Evolutionary conservation across 2,797 vertebrate species (phyloP), one percentile per base, ranked within the genome.

Genomic region (Gymnothorax reevesii): DNA sequence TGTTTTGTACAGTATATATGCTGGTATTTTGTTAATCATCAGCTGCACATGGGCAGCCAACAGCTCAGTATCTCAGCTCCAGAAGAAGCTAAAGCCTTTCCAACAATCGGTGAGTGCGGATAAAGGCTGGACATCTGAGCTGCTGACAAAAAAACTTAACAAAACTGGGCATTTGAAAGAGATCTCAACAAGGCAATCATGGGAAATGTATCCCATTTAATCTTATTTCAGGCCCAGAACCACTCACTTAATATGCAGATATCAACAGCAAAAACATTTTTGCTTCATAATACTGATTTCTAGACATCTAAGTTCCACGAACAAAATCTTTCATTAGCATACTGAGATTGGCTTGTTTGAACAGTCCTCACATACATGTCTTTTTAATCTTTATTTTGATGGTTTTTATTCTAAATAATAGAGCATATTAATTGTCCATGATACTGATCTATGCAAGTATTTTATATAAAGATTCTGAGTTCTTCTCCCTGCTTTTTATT

Each of bases 81-180:
- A 54, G 77, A 80, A 22, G 20, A 80, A 9, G 52, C 52, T 55
- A 27, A 57, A 12, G 82, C n/a, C 1, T 4, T 33, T 27, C 55
- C 82, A 57, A 27, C 82, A 60, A 33, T 59, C 82, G 57, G 82
- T 57, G 27, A 17, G 60, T n/a, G 4, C 13, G 15, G 8, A 59
- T 80, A 54, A 83, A 25, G 60, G 82, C 82, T 27, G n/a, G 55
- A n/a, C 82, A 13, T 25, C 55, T 27, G 54, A 33, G 57, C 13
- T 33, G 17, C 82, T 83, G 82, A 55, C 77, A 80, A 55, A 80
- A 80, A n/a, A 49, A 80, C 77, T 80, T 49, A 59, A 25, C 55
- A 57, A 25, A 33, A 57, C 82, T 59, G 82, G 82, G 27, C 82
- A 83, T 60, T 83, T 33, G 55, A 9, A 57, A 82, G 54, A 52